Conservation (phyloP, 1,140 invertebrate genomes). For the Globodera rostochiensis region DNA sequence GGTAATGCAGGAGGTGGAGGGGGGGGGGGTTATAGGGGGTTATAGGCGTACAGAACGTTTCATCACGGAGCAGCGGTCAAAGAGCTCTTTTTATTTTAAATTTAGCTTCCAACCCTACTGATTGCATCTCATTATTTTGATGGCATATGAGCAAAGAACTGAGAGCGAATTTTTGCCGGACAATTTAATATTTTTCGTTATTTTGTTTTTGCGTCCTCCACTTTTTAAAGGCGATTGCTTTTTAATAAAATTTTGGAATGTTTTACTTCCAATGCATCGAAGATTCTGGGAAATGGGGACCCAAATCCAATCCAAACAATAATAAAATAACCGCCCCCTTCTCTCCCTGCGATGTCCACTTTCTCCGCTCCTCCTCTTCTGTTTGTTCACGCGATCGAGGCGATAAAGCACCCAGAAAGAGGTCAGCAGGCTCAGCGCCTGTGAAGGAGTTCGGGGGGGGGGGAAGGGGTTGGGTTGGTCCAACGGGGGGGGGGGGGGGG, state of each 20-base stretch:
- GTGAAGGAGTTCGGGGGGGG: not conserved
- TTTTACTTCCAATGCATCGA: not conserved
- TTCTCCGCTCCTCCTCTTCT: not conserved
- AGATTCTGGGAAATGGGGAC: not conserved
- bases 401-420: not conserved
- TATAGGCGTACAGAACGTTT: no score
- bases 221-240: not conserved
- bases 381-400: constrained; percentile 1
- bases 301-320: not conserved
- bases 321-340: not conserved
- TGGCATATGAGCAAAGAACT: not conserved
- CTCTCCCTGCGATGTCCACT: not conserved
- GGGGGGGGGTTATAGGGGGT: no score
- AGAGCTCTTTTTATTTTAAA: not conserved
- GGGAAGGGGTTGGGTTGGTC: not conserved
- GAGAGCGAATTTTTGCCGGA: not conserved
- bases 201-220: not conserved
- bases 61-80: no score
- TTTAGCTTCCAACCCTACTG: constrained; percentile 17
- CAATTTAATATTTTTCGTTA: not conserved
- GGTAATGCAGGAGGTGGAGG: not conserved
- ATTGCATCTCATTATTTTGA: not conserved
- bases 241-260: not conserved
- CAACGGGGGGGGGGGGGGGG: not conserved
- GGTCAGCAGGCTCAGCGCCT: not conserved